These are phyloP conservation scores for Drepana arcuata DNA, from an alignment of 1,140 invertebrate species.

Conservation along the genomic window DNA sequence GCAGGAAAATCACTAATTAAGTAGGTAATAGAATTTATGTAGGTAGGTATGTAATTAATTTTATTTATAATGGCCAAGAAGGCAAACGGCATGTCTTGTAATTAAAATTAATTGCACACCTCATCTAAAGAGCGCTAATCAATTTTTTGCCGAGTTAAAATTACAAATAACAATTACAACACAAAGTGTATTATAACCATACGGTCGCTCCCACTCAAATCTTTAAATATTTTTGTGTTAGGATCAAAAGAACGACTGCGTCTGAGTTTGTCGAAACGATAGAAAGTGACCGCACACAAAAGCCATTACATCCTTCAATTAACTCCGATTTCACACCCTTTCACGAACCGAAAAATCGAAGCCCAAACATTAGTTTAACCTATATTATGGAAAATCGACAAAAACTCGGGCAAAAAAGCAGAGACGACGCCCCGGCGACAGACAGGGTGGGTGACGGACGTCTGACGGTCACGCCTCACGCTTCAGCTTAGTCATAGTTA, in stretches of 20 bases:
- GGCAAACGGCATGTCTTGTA: slow-evolving; percentile 24
- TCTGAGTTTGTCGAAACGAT: slow-evolving; percentile 19
- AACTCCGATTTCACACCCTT: slow-evolving; percentile 68
- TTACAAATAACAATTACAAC: slow-evolving; percentile 20
- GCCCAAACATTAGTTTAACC: slow-evolving; percentile 70
- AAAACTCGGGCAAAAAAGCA: slow-evolving; percentile 51
- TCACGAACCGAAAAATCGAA: slow-evolving; percentile 71
- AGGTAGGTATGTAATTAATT: slow-evolving; percentile 26
- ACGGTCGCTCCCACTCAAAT: too few relatives aligned
- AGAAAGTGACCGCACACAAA: slow-evolving; percentile 60
- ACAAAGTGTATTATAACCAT: slow-evolving; percentile 7
- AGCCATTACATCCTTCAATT: slow-evolving; percentile 64
- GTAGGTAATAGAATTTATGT: slow-evolving; percentile 15
- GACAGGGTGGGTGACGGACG: too few relatives aligned
- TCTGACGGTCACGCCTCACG: not conserved
- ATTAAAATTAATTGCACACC: slow-evolving; percentile 35
- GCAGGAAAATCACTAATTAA: slow-evolving; percentile 20
- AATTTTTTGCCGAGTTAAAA: slow-evolving; percentile 18
- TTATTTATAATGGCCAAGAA: slow-evolving; percentile 26
- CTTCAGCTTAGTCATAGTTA: too few relatives aligned
- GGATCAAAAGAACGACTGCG: slow-evolving; percentile 8
- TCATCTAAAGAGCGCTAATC: slow-evolving; percentile 18
- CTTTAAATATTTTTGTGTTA: too few relatives aligned
- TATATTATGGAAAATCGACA: slow-evolving; percentile 66
- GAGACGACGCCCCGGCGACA: slow-evolving; percentile 24